Evolutionary conservation across 2,113 vertebrate species (phyloP).

Genomic region (Gymnobelideus leadbeateri): DNA sequence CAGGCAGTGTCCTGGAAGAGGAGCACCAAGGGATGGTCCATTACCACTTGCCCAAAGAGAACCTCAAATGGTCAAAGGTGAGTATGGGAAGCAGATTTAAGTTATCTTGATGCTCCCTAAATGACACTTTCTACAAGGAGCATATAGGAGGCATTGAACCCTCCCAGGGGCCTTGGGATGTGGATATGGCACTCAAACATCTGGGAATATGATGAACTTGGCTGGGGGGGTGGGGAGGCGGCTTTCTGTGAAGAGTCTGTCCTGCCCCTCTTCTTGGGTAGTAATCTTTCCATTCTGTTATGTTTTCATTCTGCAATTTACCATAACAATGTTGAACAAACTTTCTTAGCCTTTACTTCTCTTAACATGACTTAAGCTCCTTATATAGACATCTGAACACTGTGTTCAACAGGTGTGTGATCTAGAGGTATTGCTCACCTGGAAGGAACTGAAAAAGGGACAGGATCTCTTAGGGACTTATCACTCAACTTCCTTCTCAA

Average conservation of each 20-base stretch:
- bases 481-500: background rate
- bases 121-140: background rate
- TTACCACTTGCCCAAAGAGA: conserved; percentile 95
- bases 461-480: background rate
- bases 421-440: background rate
- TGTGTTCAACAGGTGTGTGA: fast-evolving
- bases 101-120: background rate
- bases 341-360: background rate
- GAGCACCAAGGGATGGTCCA: conserved; percentile 98
- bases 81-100: background rate
- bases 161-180: background rate
- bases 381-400: background rate
- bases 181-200: background rate
- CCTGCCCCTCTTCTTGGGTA: background rate
- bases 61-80: conserved; percentile 97
- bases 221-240: fast-evolving
- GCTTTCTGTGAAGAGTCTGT: background rate
- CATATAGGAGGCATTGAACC: background rate
- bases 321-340: background rate
- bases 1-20: conserved; percentile 95
- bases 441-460: background rate
- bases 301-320: background rate
- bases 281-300: background rate
- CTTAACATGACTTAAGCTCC: background rate
- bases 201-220: background rate